These are phyloP conservation scores for Scylla paramamosain DNA, from an alignment of 1,140 invertebrate genomes.

Conservation along the genomic window DNA sequence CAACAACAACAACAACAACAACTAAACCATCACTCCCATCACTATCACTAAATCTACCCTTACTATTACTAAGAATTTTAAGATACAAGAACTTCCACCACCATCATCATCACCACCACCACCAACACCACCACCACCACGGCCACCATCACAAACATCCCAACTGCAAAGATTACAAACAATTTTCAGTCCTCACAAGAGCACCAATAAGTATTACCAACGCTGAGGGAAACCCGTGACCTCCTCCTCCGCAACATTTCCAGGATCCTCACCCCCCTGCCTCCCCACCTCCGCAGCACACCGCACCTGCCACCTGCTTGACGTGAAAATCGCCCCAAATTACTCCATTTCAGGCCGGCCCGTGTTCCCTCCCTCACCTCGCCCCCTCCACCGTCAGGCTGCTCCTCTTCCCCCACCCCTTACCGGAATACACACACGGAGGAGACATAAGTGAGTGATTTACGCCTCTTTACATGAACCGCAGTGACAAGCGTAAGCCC, in stretches of 20 bases:
- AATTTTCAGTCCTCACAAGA: too few relatives aligned
- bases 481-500: too few relatives aligned
- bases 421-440: too few relatives aligned
- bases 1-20: too few relatives aligned
- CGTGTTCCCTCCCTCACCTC: not conserved
- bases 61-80: too few relatives aligned
- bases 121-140: not conserved
- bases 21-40: not conserved
- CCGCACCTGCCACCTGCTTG: not conserved
- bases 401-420: not conserved
- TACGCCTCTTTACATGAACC: too few relatives aligned
- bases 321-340: slow-evolving; percentile 3
- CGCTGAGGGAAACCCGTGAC: not conserved
- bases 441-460: too few relatives aligned
- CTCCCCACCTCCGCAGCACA: not conserved
- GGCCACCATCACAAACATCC: too few relatives aligned
- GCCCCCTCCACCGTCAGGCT: not conserved
- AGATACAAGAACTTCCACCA: not conserved
- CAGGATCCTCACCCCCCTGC: too few relatives aligned
- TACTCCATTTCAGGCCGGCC: not conserved
- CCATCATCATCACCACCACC: not conserved
- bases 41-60: not conserved
- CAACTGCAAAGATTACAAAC: too few relatives aligned
- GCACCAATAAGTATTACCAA: too few relatives aligned
- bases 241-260: not conserved